Percentiles rank a stretch among this genome's conserved stretches.
These are phyloP conservation scores for Corythaixoides concolor DNA, from an alignment of 2,113 vertebrate species.

Conservation along the genomic window DNA sequence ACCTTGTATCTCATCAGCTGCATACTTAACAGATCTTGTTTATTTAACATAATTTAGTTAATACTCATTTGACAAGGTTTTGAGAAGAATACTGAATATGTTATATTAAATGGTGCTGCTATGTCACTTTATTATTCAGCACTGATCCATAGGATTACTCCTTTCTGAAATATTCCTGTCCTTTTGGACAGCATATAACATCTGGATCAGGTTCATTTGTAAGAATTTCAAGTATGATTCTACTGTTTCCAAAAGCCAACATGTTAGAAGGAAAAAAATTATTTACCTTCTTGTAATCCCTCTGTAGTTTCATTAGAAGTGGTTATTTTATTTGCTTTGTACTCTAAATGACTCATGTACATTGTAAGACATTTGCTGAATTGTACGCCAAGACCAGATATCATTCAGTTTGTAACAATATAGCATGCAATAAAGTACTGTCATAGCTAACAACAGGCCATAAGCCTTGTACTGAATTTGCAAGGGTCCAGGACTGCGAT, in stretches of 20 bases:
- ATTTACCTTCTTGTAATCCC: neutral
- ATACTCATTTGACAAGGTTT: neutral
- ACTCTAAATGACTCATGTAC: neutral
- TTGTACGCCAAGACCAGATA: neutral
- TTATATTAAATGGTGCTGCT: neutral
- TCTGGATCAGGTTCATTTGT: neutral
- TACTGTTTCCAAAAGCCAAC: neutral
- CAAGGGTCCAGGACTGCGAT: neutral
- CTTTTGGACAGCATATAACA: neutral
- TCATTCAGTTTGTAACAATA: neutral
- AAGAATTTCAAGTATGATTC: neutral
- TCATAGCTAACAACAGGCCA: neutral
- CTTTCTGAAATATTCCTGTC: neutral
- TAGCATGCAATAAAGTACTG: neutral
- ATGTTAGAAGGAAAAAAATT: neutral
- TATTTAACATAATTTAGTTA: neutral
- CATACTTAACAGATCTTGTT: neutral
- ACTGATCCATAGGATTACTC: neutral
- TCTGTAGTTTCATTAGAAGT: neutral
- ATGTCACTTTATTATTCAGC: neutral
- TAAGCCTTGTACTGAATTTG: neutral
- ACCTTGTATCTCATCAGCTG: neutral
- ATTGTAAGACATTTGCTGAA: neutral
- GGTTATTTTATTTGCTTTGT: neutral
- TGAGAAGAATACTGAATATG: neutral